Evolutionary conservation across 2,888 invertebrate species (phyloP), one percentile per base, ranked within the genome.

Genomic region (Diachrysia chrysitis): DNA sequence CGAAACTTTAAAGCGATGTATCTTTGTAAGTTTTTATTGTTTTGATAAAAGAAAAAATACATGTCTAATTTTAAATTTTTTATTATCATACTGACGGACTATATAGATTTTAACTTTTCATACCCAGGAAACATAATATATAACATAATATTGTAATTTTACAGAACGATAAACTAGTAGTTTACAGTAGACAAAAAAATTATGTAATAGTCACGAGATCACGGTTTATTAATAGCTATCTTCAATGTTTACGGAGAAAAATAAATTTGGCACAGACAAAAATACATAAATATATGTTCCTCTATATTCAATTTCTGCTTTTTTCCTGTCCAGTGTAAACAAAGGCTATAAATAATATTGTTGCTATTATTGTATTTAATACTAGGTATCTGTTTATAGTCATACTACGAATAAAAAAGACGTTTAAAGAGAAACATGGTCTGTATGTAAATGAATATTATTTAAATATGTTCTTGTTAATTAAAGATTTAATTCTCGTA

Each of bases 241-340:
- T 32, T 58, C 55, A 10, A 55, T 73, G 74, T 58, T 68, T 68
- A 73, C 54, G 37, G 48, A 21, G 48, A 12, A 58, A 67, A 58
- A 71, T 72, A 69, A 58, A 58, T 63, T 73, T 72, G 74, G 74
- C 74, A 72, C 63, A 51, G 21, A 55, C 32, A 69, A 67, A 42
- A 17, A 51, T 51, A 19, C 21, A 37, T 16, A 1, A n/a, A n/a
- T n/a, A 10, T 48, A 17, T 48, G 48, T 48, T 10, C 1, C 12
- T 48, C 19, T 12, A 21, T 51, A 51, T 51, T 51, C 21, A 51
- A 21, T 19, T 51, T 21, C 10, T 51, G 14, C 14, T 12, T 21
- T 12, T 21, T 51, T 51, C 48, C 48, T 51, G 48, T 51, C 48
- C 48, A 21, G 10, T 51, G 12, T 19, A 48, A 51, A 51, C 48